Conservation (phyloP, 37 sponge, comb jelly and placozoan genomes). For the Beroe ovata region DNA sequence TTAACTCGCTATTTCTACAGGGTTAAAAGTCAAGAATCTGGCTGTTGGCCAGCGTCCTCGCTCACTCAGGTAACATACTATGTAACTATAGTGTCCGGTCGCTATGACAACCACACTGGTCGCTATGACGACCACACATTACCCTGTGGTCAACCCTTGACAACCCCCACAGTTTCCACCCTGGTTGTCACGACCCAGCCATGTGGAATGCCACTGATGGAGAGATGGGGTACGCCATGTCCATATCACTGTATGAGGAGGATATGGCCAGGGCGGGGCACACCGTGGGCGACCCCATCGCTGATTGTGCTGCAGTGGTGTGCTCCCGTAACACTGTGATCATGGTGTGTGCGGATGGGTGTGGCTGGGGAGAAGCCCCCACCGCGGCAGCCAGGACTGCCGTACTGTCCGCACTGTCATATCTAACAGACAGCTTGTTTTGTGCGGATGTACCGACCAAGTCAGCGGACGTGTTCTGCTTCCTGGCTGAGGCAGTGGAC, state of each 20-base stretch:
- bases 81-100: no score
- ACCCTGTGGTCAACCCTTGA: no score
- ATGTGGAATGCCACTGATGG: background rate
- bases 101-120: no score
- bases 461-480: background rate
- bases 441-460: background rate
- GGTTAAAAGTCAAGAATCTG: background rate
- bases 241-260: conserved; percentile 41
- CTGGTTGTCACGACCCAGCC: background rate
- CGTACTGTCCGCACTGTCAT: background rate
- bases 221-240: conserved; percentile 22
- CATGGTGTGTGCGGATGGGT: conserved; percentile 64
- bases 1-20: no score
- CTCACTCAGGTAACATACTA: conserved; percentile 24
- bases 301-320: conserved; percentile 36
- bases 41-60: conserved; percentile 3
- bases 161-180: conserved; percentile 36
- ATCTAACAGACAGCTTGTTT: background rate
- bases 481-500: background rate
- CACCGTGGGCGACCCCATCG: conserved; percentile 33
- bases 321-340: background rate
- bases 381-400: conserved; percentile 14
- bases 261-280: background rate
- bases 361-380: conserved; percentile 47
- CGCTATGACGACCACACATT: no score